These are phyloP conservation scores for Antheraea mylitta DNA, from an alignment of 1,140 invertebrate genomes.

Conservation along the genomic window DNA sequence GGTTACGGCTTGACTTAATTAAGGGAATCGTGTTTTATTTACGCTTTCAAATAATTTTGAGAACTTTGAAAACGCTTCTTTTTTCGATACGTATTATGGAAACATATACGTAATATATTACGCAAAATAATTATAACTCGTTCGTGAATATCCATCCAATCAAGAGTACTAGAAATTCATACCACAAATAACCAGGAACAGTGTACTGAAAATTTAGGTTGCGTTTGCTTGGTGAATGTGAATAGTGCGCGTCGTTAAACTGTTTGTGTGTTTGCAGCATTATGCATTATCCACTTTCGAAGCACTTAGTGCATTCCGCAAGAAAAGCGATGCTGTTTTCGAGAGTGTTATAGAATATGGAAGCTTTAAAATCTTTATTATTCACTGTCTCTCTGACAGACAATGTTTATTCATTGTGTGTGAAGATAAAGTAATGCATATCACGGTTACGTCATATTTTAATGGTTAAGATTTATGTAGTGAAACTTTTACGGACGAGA, in stretches of 20 bases:
- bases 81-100: too few species aligned
- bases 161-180: too few species aligned
- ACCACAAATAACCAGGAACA: too few species aligned
- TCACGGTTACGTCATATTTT: background rate
- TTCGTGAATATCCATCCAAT: too few species aligned
- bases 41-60: too few species aligned
- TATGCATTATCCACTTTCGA: conserved; percentile 31
- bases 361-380: background rate
- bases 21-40: too few species aligned
- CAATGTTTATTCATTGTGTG: background rate
- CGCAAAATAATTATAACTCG: too few species aligned
- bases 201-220: background rate
- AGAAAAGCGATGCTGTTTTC: conserved; percentile 6
- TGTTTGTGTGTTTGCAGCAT: conserved; percentile 18
- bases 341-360: conserved; percentile 2
- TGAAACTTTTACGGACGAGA: too few species aligned
- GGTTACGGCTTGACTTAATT: too few species aligned
- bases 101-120: too few species aligned
- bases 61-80: too few species aligned
- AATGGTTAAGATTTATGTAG: too few species aligned
- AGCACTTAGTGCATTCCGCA: conserved; percentile 15
- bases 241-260: conserved; percentile 3
- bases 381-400: background rate
- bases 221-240: background rate
- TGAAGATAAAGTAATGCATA: background rate